Evolutionary conservation across 1,140 invertebrate genomes (phyloP).

Genomic region (Nixonia krombeini): DNA sequence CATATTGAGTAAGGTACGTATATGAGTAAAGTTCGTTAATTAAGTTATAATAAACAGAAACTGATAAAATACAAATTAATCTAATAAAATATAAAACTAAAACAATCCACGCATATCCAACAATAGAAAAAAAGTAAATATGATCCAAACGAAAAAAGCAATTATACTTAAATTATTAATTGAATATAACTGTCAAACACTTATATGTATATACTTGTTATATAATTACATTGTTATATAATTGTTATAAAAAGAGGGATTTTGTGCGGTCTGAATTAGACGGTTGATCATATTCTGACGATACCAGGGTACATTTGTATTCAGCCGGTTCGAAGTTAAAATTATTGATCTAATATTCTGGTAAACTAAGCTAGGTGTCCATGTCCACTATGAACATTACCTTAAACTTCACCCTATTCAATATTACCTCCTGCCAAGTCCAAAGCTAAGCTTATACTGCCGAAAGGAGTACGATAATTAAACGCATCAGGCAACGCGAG

Average conservation of each 20-base stretch:
- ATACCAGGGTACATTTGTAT: conserved; percentile 41
- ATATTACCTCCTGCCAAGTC: conserved; percentile 59
- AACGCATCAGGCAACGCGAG: conserved; percentile 63
- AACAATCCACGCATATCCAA: too few relatives aligned
- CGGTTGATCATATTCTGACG: conserved; percentile 58
- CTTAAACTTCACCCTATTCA: conserved; percentile 62
- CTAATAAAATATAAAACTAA: too few relatives aligned
- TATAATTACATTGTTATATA: too few relatives aligned
- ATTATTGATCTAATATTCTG: conserved; percentile 73
- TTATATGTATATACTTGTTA: too few relatives aligned
- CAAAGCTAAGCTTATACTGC: conserved; percentile 62
- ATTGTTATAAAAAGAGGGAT: conserved; percentile 15
- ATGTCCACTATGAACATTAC: conserved; percentile 61
- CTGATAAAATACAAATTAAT: too few relatives aligned
- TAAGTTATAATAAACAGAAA: too few relatives aligned
- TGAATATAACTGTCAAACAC: too few relatives aligned
- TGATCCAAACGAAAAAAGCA: too few relatives aligned
- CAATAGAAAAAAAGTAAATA: too few relatives aligned
- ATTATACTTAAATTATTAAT: too few relatives aligned
- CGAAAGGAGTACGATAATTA: conserved; percentile 68
- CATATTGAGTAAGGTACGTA: not conserved
- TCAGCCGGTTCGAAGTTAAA: conserved; percentile 64
- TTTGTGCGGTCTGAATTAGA: too few relatives aligned
- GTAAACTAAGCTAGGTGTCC: conserved; percentile 66
- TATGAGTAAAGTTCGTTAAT: too few relatives aligned